Evolutionary conservation across 2,888 invertebrate genomes (phyloP), one percentile per base, ranked within the genome.

Genomic region (Tribolium freemani): DNA sequence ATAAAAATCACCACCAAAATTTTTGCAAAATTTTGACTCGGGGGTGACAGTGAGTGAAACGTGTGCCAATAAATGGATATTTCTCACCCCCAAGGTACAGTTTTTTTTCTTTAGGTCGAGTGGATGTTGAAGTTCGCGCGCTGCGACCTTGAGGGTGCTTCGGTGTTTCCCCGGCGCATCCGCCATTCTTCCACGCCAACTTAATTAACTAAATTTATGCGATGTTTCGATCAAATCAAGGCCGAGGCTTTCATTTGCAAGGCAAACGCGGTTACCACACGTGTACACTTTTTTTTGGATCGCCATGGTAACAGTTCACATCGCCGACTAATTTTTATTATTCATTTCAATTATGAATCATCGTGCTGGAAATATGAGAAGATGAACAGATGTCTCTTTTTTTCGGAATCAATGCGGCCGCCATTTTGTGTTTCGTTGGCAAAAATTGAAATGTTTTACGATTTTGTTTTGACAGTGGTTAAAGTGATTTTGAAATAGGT

Each of bases 11-110:
- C 5, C 1, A 26, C 5, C 4, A 56, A 16, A 1, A 1, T 16
- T 16, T 16, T 16, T 11, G 2, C 1, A 56, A 45, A 45, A 45
- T 45, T 11, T 5, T 1, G 1, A 16, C 16, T 16, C 20, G 54
- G 53, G 31, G 44, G 66, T 66, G 44, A 45, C 53, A 54, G 66
- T 66, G 66, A 5, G 31, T 20, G 54, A 54, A 66, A 38, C 16
- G 31, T 21, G 66, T 66, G 66, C 20, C 54, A 64, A 54, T 54
- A 30, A 66, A 66, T 54, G 66, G 66, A 66, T 66, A 54, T 53
- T 20, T 54, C 26, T 53, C 13, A n/a, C 20, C 11, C 11, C 20
- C 11, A 61, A 60, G 60, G 60, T 63, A 16, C n/a, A n/a, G 30
- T 48, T 50, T 11, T 20, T 45, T 38, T 44, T 21, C 21, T 26